Conservation (phyloP, 2,113 vertebrate species). For the Jaculus jaculus region DNA sequence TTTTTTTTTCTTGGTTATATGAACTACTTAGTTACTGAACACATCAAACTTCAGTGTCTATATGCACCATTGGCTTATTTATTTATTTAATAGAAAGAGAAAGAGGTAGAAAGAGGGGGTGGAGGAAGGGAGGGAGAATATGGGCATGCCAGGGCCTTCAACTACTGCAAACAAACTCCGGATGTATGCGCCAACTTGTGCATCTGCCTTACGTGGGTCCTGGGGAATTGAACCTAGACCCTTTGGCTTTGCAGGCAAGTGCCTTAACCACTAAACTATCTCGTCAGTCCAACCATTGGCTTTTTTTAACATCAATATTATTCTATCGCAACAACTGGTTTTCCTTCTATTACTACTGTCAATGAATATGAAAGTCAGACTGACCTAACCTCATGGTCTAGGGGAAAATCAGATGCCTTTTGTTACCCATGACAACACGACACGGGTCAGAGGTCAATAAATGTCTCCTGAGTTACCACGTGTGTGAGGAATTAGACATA, state of each 20-base stretch:
- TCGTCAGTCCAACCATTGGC: no score
- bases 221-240: no score
- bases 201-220: no score
- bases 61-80: not conserved
- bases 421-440: not conserved
- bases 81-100: no score
- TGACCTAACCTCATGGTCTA: not conserved
- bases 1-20: not conserved
- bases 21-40: not conserved
- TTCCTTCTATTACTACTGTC: not conserved
- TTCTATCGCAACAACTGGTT: not conserved
- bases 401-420: not conserved
- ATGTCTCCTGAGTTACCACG: not conserved
- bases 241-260: no score
- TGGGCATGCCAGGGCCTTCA: no score
- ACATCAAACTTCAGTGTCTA: not conserved
- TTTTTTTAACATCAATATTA: constrained; percentile 19
- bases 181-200: no score
- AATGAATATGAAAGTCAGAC: constrained; percentile 13
- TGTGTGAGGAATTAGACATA: not conserved
- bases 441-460: no score
- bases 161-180: no score
- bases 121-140: no score
- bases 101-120: no score
- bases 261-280: no score